Conservation (phyloP, 2,797 vertebrate genomes). For the Acridotheres tristis region DNA sequence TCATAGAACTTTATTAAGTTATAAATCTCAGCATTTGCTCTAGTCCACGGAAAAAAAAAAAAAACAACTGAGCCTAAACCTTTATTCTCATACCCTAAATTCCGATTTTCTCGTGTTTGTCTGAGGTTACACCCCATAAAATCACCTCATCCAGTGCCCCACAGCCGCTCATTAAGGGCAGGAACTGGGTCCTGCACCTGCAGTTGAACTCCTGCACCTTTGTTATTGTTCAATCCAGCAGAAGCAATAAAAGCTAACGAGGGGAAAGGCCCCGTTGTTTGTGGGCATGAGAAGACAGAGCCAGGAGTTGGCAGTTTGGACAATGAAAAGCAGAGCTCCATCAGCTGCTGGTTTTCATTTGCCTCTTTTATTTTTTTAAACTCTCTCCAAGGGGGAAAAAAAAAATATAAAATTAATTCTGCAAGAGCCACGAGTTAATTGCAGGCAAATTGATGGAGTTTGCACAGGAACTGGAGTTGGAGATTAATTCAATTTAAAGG, state of each 20-base stretch:
- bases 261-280: background rate
- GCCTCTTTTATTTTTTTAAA: background rate
- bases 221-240: background rate
- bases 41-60: background rate
- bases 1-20: background rate
- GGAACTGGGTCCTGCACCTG: background rate
- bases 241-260: background rate
- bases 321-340: background rate
- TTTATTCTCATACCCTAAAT: background rate
- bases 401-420: background rate
- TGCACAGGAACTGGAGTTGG: background rate
- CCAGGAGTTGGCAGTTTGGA: background rate
- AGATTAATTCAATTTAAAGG: background rate
- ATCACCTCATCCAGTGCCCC: background rate
- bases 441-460: slow-evolving; percentile 1
- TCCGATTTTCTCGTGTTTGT: background rate
- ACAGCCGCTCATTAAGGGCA: background rate
- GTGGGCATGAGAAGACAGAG: background rate
- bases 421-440: slow-evolving; percentile 6
- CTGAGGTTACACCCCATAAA: background rate
- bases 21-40: background rate
- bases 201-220: background rate
- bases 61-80: background rate
- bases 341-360: background rate
- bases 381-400: background rate